Base-by-base conservation (phyloP, 2,888 invertebrate genomes). In the Bedellia somnulentella region DNA sequence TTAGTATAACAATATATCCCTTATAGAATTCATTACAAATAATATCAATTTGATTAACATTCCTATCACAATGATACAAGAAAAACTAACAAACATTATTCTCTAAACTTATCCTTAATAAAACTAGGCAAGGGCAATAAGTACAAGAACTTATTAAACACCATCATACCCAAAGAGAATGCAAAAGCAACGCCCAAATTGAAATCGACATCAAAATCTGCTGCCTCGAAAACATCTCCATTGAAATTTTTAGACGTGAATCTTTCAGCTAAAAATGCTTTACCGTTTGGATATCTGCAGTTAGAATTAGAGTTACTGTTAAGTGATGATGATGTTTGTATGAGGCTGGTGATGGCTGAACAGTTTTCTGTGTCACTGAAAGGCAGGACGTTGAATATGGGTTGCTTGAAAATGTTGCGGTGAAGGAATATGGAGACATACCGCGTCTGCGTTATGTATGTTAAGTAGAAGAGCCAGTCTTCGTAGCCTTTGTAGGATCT, bases 91-190 rank as follows among this genome's bases (percentile, higher is more conserved):
- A n/a, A n/a, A n/a, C n/a, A 27, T 36, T 48, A 71, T 49, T 90
- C 89, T 49, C 91, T 82, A 67, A 93, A 94, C 64, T 94, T 94
- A 37, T 88, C 86, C 47, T 89, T 89, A 9, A 93, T 80, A 50
- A 86, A 89, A 17, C 86, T 83, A 0, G 93, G 93, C 43, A 93
- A 60, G 0, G 93, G 93, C 43, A 93, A 79, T 25, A 93, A 66
- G 60, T 93, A 94, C 30, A 93, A 66, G 36, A 94, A 81, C 55
- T 92, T 85, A 54, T 93, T 93, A 4, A 93, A 79, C 27, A 92
- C 79, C 37, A 89, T 85, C 42, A 92, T 80, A 1, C 89, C 90
- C 0, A 88, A 66, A 0, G 91, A 85, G 48, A 93, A 93, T 0
- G 89, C 90, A 38, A 92, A 85, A 0, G 89, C 85, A 15, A 92